Base-by-base conservation (phyloP, 2,888 invertebrate genomes). In the Timema podura region DNA sequence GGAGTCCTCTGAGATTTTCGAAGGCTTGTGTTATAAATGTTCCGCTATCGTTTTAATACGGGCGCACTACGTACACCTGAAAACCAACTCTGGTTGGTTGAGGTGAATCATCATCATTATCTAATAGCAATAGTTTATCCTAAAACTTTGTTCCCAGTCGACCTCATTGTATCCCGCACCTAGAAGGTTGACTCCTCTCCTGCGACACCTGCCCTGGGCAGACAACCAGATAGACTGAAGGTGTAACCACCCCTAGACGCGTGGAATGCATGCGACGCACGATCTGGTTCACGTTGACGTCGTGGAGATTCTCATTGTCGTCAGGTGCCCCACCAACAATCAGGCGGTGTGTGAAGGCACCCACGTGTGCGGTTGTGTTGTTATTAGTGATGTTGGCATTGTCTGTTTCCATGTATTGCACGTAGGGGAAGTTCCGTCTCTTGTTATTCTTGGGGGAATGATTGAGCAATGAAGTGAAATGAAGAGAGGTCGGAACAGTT, bases 381-480 rank as follows among this genome's bases (percentile, higher is more conserved):
- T 61, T 61, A 45, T 61, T 61, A 9, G 10, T 61, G 44, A 30
- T 30, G 30, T 61, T 61, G 11, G 61, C 61, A 9, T 61, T 61
- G 61, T 61, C 61, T 6, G 45, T 30, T 30, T 30, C 61, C 5
- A 13, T 10, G 11, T 44, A 13, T 10, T 61, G 44, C 61, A 61
- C 6, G 13, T 61, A 61, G 11, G 30, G 30, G 44, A 30, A 61
- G 16, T 45, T 61, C n/a, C 61, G 30, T 10, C 11, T 45, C 9
- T 61, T 61, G 61, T 61, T 61, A 45, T 61, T 61, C 61, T 61
- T 61, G 16, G 61, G 61, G 11, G 61, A 61, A 5, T 30, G 61
- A 8, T 13, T 13, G 7, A 61, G 16, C 44, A 13, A 61, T 6
- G 61, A 45, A 13, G 45, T 6, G 44, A 44, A 44, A 10, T 44